Evolutionary conservation across 2,888 invertebrate genomes (phyloP).

Genomic region (Oxycera nigricornis): DNA sequence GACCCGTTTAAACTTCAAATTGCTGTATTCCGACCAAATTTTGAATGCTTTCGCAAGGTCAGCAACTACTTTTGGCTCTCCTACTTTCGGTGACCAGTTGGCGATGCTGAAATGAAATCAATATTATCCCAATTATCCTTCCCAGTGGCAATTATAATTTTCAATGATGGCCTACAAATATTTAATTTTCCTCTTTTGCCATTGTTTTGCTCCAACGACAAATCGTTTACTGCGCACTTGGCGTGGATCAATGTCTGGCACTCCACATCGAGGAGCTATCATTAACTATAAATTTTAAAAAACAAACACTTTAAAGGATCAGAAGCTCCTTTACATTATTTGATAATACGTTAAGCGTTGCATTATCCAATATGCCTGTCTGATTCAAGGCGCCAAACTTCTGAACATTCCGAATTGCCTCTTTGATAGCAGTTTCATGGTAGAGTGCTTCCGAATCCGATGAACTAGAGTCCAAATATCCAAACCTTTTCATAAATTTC

Average conservation of each 20-base stretch:
- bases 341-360: conserved; percentile 66
- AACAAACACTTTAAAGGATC: neutral
- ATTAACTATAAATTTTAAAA: conserved; percentile 65
- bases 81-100: conserved; percentile 72
- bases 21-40: conserved; percentile 74
- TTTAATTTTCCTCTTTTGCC: conserved; percentile 72
- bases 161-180: conserved; percentile 74
- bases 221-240: conserved; percentile 63
- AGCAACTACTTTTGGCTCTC: conserved; percentile 64
- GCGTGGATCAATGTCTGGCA: conserved; percentile 68
- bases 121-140: no score
- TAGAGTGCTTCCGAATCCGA: conserved; percentile 68
- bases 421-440: conserved; percentile 68
- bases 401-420: conserved; percentile 73
- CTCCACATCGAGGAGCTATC: conserved; percentile 73
- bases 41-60: conserved; percentile 70
- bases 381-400: conserved; percentile 73
- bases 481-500: conserved; percentile 73
- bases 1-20: conserved; percentile 66
- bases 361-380: conserved; percentile 72
- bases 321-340: neutral
- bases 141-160: neutral
- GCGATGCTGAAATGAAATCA: conserved; percentile 65
- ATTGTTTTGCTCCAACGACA: conserved; percentile 68
- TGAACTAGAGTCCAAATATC: conserved; percentile 67